Evolutionary conservation across 2,888 invertebrate genomes (phyloP), one percentile per base, ranked within the genome.

Genomic region (Alloplasta piceator): DNA sequence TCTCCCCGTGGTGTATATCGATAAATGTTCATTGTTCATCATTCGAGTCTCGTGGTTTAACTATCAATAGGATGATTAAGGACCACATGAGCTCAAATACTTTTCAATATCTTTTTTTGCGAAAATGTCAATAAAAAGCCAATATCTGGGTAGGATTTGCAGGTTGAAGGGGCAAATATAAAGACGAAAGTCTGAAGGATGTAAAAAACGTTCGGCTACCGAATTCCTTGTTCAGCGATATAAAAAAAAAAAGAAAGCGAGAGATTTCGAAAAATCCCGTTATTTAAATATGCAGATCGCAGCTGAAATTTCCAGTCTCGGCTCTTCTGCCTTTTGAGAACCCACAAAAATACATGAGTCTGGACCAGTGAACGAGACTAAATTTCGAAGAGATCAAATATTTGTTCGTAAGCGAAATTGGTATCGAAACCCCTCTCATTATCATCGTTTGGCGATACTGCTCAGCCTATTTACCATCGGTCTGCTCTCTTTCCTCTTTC

Each of bases 221-320:
- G 48, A 7, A 64, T 64, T 39, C 39, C 14, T 6, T 39, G 36
- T 9, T 52, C 41, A 55, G 48, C 52, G 14, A 48, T 60, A 71
- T 26, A 10, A 61, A 60, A 26, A 3, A 61, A 39, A 39, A 9
- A 71, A 50, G 1, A 14, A 73, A 55, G 12, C 55, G 9, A 43
- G 71, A 76, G 26, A 76, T 73, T 76, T 70, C 46, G n/a, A 39
- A 10, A 61, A 48, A 77, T 66, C 50, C 77, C 79, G 81, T 83
- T 83, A 68, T 43, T 71, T 60, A 78, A 75, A 82, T 56, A 71
- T 71, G 43, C 63, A 43, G 75, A 60, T 52, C 50, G 68, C 12
- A 48, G 78, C 74, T 63, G 67, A 78, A 78, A 63, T 55, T 56
- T 67, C 14, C n/a, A 72, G 52, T 38, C 12, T 10, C 6, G 6